These are phyloP conservation scores for Moxostoma hubbsi DNA, from an alignment of 2,797 vertebrate genomes.

Conservation along the genomic window DNA sequence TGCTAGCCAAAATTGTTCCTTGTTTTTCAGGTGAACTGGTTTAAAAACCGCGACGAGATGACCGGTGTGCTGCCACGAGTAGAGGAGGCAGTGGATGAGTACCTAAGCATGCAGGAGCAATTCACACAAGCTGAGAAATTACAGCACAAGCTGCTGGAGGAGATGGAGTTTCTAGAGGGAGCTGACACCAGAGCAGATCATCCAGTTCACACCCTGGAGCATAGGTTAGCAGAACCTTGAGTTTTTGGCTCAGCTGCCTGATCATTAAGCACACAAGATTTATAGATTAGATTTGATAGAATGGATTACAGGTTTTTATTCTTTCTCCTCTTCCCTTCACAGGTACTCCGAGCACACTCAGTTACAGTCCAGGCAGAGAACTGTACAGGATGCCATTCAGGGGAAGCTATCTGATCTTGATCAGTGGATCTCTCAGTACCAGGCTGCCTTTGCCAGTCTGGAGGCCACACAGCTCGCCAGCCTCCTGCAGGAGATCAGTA, in stretches of 20 bases:
- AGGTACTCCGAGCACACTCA: slow-evolving; percentile 97
- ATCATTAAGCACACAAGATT: background rate
- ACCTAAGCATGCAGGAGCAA: slow-evolving; percentile 89
- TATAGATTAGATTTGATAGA: background rate
- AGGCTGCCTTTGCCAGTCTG: slow-evolving; percentile 92
- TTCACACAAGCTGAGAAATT: slow-evolving; percentile 90
- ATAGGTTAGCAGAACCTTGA: slow-evolving; percentile 72
- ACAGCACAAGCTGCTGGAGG: slow-evolving; percentile 89
- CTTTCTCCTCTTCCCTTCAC: slow-evolving; percentile 5
- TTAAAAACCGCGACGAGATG: slow-evolving; percentile 99
- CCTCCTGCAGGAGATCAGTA: slow-evolving; percentile 96
- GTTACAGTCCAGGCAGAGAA: slow-evolving; percentile 91
- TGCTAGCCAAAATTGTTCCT: no score
- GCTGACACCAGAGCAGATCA: slow-evolving; percentile 89
- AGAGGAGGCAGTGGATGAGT: slow-evolving; percentile 90
- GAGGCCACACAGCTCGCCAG: slow-evolving; percentile 96
- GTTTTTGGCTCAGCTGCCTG: background rate
- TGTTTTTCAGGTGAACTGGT: slow-evolving; percentile 92
- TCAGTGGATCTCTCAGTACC: slow-evolving; percentile 97
- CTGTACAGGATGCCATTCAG: slow-evolving; percentile 95
- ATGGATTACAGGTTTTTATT: background rate
- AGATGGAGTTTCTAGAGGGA: slow-evolving; percentile 91
- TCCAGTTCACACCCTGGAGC: slow-evolving; percentile 89
- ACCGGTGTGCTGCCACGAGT: slow-evolving; percentile 90
- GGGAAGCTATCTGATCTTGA: slow-evolving; percentile 94